Percentiles rank a stretch among this genome's conserved stretches.
Conservation (phyloP, 2,113 vertebrate genomes). For the Recurvirostra avosetta region DNA sequence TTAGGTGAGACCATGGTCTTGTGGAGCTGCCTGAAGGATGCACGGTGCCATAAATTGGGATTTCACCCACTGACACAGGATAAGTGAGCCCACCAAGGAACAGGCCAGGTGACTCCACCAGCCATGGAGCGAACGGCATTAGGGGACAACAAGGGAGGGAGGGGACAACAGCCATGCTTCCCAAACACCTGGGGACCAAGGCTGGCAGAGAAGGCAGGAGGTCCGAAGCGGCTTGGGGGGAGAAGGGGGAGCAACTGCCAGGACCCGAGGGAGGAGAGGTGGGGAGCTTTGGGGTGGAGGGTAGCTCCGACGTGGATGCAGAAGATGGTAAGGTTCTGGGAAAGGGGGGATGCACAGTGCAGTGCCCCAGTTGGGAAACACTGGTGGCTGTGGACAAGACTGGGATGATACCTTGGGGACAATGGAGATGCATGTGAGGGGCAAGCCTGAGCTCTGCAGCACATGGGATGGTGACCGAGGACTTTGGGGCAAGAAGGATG, state of each 20-base stretch:
- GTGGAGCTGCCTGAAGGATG: background rate
- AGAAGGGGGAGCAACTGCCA: background rate
- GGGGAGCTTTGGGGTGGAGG: background rate
- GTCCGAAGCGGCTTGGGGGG: background rate
- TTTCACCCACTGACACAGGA: background rate
- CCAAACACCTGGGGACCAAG: background rate
- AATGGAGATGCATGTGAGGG: background rate
- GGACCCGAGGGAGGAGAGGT: background rate
- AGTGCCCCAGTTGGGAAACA: background rate
- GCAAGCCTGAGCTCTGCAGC: background rate
- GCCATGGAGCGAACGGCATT: rapidly evolving
- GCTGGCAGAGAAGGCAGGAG: background rate
- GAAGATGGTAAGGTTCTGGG: background rate
- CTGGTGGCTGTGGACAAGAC: background rate
- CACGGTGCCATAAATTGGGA: background rate
- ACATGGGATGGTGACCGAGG: rapidly evolving
- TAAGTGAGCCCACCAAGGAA: background rate
- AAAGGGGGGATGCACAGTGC: background rate
- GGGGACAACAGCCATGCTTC: background rate
- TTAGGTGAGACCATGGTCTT: background rate
- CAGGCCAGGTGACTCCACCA: background rate
- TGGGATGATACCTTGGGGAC: background rate
- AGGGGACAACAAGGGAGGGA: background rate
- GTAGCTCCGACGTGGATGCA: background rate
- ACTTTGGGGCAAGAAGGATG: background rate